A percentile compares a stretch with the other conserved stretches of the same genome.
These are phyloP conservation scores for Malthinus seriepunctatus DNA, from an alignment of 2,888 invertebrate species.

Conservation along the genomic window DNA sequence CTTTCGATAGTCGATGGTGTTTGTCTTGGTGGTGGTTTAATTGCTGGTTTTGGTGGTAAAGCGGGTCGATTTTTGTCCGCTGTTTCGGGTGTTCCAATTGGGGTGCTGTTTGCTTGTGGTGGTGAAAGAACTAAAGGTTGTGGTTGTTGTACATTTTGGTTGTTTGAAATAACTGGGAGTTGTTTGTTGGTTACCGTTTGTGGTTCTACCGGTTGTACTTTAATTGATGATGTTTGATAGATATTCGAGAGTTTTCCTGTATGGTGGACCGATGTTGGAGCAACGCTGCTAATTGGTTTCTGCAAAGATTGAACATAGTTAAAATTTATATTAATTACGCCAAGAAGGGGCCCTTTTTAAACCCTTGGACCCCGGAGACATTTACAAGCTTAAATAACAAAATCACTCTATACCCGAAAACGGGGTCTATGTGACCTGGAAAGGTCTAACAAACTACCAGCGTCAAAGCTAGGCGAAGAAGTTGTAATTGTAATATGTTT, in stretches of 20 bases:
- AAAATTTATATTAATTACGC: slow-evolving; percentile 30
- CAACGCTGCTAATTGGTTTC: slow-evolving; percentile 87
- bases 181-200: slow-evolving; percentile 63
- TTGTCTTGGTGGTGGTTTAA: slow-evolving; percentile 63
- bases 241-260: slow-evolving; percentile 73
- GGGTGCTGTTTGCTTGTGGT: slow-evolving; percentile 66
- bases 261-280: slow-evolving; percentile 74
- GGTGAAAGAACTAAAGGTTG: slow-evolving; percentile 55
- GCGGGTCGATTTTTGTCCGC: slow-evolving; percentile 72
- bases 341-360: background rate
- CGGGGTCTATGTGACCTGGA: too few relatives aligned
- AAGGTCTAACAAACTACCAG: too few relatives aligned
- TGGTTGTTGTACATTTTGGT: slow-evolving; percentile 41
- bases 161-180: slow-evolving; percentile 26
- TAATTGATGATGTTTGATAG: slow-evolving; percentile 79
- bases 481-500: too few relatives aligned
- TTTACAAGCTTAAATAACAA: too few relatives aligned
- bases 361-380: too few relatives aligned
- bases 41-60: slow-evolving; percentile 80
- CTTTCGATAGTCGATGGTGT: slow-evolving; percentile 40
- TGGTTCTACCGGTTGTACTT: slow-evolving; percentile 79
- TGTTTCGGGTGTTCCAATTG: slow-evolving; percentile 59
- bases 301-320: slow-evolving; percentile 53
- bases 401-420: too few relatives aligned
- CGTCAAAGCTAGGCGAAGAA: too few relatives aligned